These are phyloP conservation scores for Acanthurus lineatus DNA, from an alignment of 2,797 vertebrate genomes.

Conservation along the genomic window DNA sequence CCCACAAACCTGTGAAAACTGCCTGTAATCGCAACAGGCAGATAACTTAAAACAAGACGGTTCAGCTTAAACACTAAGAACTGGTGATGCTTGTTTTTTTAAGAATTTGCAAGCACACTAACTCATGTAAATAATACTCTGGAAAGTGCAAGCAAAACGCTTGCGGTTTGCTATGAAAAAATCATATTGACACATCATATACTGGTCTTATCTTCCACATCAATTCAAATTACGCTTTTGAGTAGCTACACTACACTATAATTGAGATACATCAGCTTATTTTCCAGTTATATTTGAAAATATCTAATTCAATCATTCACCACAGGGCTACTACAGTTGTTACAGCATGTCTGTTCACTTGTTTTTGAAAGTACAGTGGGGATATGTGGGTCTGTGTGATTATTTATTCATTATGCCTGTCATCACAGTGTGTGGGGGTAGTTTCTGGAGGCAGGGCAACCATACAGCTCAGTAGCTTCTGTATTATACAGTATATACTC, in stretches of 20 bases:
- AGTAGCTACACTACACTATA: too few relatives aligned
- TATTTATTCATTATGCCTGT: conserved; percentile 72
- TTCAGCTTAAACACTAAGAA: conserved; percentile 49
- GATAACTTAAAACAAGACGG: conserved; percentile 32
- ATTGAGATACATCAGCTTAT: background rate
- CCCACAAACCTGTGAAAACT: too few relatives aligned
- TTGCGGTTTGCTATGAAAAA: background rate
- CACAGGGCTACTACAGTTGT: conserved; percentile 25
- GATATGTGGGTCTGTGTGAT: conserved; percentile 60
- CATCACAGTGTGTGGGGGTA: conserved; percentile 57
- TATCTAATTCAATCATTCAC: conserved; percentile 26
- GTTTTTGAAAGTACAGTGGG: conserved; percentile 50
- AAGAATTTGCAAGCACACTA: background rate
- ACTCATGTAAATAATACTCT: background rate
- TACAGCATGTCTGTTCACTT: conserved; percentile 31
- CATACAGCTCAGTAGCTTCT: conserved; percentile 35
- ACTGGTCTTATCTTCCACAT: background rate
- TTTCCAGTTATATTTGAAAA: background rate
- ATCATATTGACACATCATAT: background rate
- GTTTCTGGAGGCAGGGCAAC: conserved; percentile 46
- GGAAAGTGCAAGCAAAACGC: background rate
- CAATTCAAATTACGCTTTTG: background rate
- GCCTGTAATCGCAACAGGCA: background rate
- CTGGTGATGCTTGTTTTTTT: background rate
- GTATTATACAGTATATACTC: conserved; percentile 16